These are phyloP conservation scores for Drosophila atroscutellata DNA, from an alignment of 2,888 invertebrate genomes.

Conservation along the genomic window DNA sequence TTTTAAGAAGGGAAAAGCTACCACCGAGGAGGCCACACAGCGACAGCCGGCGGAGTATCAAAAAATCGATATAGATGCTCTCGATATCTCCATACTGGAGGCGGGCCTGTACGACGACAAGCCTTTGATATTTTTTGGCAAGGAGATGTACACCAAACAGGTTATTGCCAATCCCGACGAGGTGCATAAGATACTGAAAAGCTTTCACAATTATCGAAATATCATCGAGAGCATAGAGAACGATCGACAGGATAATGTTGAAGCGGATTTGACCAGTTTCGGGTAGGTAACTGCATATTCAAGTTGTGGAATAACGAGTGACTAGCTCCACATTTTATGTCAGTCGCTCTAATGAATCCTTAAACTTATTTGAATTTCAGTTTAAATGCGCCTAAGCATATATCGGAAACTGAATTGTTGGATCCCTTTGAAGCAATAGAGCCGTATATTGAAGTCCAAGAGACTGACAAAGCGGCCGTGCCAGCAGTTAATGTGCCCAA, in stretches of 20 bases:
- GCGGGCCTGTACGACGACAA: slow-evolving; percentile 81
- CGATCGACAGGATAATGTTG: slow-evolving; percentile 65
- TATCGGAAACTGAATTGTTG: slow-evolving; percentile 41
- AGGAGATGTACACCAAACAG: slow-evolving; percentile 71
- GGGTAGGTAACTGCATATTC: slow-evolving; percentile 39
- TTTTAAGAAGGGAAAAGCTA: slow-evolving; percentile 33
- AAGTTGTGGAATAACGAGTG: not conserved
- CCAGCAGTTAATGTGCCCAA: slow-evolving; percentile 4
- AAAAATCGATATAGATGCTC: slow-evolving; percentile 80
- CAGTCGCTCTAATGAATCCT: not conserved
- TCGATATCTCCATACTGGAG: slow-evolving; percentile 75
- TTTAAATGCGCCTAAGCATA: slow-evolving; percentile 41
- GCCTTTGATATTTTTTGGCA: slow-evolving; percentile 83
- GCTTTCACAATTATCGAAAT: slow-evolving; percentile 82
- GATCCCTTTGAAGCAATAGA: slow-evolving; percentile 76
- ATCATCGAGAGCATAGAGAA: slow-evolving; percentile 82
- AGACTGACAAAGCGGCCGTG: slow-evolving; percentile 20
- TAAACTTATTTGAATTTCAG: slow-evolving; percentile 38
- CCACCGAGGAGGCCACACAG: slow-evolving; percentile 9
- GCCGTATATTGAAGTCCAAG: slow-evolving; percentile 68
- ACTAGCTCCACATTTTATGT: not conserved
- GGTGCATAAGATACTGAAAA: slow-evolving; percentile 81
- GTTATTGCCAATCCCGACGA: slow-evolving; percentile 70
- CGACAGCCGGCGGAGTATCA: slow-evolving; percentile 83
- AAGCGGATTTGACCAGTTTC: slow-evolving; percentile 39